A percentile compares a stretch with the other conserved stretches of the same genome.
phyloP scores from a whole-genome alignment of 1,140 invertebrate genomes.

The Drosophila prosaltans region DNA sequence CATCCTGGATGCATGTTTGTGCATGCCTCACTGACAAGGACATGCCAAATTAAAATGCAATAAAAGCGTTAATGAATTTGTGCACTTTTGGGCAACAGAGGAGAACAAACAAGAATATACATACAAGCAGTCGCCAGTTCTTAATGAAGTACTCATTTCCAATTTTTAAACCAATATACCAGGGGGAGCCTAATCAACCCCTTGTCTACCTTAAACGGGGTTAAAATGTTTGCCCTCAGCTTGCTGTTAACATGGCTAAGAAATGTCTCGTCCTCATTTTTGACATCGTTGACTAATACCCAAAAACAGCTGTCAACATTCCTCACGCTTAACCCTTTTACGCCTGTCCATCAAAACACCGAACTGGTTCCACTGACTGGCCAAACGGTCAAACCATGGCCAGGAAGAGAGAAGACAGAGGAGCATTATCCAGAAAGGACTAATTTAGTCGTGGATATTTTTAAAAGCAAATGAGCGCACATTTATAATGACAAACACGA shows the following conservation, averaged over 20 bases:
- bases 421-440: slow-evolving; percentile 72
- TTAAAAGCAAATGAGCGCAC: slow-evolving; percentile 75
- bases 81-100: slow-evolving; percentile 21
- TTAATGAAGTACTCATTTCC: slow-evolving; percentile 62
- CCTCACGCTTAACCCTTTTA: slow-evolving; percentile 68
- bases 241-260: slow-evolving; percentile 60
- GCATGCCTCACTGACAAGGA: slow-evolving; percentile 72
- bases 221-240: slow-evolving; percentile 58
- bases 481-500: slow-evolving; percentile 78
- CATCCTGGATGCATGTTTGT: slow-evolving; percentile 72
- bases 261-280: slow-evolving; percentile 69
- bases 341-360: slow-evolving; percentile 38
- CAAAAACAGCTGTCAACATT: slow-evolving; percentile 77
- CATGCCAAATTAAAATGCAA: slow-evolving; percentile 79
- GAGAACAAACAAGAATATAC: slow-evolving; percentile 13
- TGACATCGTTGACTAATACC: slow-evolving; percentile 76
- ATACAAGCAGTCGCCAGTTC: neutral
- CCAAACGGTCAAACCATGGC: slow-evolving; percentile 65
- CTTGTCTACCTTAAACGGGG: slow-evolving; percentile 26
- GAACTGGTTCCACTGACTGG: slow-evolving; percentile 71
- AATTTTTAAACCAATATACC: slow-evolving; percentile 9
- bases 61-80: slow-evolving; percentile 73
- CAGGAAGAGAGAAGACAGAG: slow-evolving; percentile 13
- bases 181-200: slow-evolving; percentile 9
- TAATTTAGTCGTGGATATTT: slow-evolving; percentile 72